Conservation (phyloP, 1,140 invertebrate species). For the Drosophila repleta region DNA sequence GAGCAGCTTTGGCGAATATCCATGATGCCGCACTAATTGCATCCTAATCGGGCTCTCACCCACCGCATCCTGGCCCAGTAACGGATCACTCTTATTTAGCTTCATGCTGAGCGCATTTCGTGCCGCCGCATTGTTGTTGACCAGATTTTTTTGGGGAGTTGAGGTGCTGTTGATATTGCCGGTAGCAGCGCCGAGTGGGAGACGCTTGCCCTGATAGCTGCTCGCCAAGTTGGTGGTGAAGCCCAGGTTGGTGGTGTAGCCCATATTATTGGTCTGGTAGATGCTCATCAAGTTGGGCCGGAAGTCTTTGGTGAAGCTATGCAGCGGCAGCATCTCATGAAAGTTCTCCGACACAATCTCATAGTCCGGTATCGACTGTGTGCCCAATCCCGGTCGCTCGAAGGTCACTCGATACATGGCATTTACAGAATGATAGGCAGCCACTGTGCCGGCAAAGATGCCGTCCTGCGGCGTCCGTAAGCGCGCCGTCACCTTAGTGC, state of each 20-base stretch:
- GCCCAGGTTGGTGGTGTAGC: slow-evolving; percentile 67
- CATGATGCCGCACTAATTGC: slow-evolving; percentile 83
- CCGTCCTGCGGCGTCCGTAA: slow-evolving; percentile 97
- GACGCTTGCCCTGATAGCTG: slow-evolving; percentile 47
- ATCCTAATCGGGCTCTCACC: slow-evolving; percentile 69
- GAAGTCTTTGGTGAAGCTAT: slow-evolving; percentile 92
- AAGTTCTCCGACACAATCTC: slow-evolving; percentile 97
- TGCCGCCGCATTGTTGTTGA: slow-evolving; percentile 60
- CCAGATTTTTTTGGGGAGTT: slow-evolving; percentile 55
- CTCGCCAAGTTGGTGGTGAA: slow-evolving; percentile 59
- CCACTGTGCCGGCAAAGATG: slow-evolving; percentile 97
- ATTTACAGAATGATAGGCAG: slow-evolving; percentile 98
- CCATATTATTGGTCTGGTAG: slow-evolving; percentile 72
- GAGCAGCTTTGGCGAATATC: slow-evolving; percentile 93
- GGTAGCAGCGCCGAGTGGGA: slow-evolving; percentile 6
- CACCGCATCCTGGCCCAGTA: slow-evolving; percentile 84
- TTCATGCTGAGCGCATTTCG: slow-evolving; percentile 72
- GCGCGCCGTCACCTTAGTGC: slow-evolving; percentile 97
- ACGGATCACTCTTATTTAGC: slow-evolving; percentile 85
- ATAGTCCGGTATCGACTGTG: slow-evolving; percentile 98
- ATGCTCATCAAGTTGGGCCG: slow-evolving; percentile 87
- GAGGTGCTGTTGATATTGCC: slow-evolving; percentile 59
- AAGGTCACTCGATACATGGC: slow-evolving; percentile 99
- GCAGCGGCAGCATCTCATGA: slow-evolving; percentile 94
- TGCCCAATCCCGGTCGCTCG: slow-evolving; percentile 95